Percentiles rank a stretch among this genome's conserved stretches.
Evolutionary conservation across 2,888 invertebrate species (phyloP).

Genomic region (Xestia rhomboidea): DNA sequence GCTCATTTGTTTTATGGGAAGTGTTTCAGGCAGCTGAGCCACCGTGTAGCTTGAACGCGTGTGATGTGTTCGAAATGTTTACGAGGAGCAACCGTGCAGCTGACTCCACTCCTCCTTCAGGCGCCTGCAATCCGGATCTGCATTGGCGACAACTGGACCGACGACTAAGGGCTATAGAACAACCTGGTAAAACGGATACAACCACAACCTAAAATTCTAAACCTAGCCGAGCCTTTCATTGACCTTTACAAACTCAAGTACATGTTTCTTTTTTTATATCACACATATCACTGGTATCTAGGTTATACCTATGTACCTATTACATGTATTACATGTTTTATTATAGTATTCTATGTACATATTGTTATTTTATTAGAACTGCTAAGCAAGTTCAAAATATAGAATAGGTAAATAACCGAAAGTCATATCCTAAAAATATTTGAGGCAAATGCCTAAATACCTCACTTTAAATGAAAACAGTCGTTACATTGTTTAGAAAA

Average conservation of each 20-base stretch:
- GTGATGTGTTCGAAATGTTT: constrained; percentile 88
- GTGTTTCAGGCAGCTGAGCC: constrained; percentile 71
- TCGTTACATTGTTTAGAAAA: neutral
- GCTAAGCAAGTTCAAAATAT: neutral
- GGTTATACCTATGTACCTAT: neutral
- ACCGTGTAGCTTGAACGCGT: constrained; percentile 88
- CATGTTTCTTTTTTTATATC: neutral
- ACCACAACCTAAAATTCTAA: neutral
- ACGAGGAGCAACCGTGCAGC: constrained; percentile 68
- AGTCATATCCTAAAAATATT: neutral
- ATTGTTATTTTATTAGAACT: neutral
- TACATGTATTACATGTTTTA: too few species aligned
- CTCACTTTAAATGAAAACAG: neutral
- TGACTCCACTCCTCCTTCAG: constrained; percentile 67
- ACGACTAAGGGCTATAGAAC: constrained; percentile 92
- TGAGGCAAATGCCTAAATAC: neutral
- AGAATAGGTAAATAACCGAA: neutral
- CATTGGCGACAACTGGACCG: constrained; percentile 91
- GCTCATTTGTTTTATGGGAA: constrained; percentile 60
- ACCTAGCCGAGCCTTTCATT: too few species aligned
- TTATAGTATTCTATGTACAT: too few species aligned
- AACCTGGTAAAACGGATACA: constrained; percentile 89
- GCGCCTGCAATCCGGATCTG: constrained; percentile 81
- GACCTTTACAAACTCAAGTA: neutral
- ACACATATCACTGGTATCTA: neutral